Percentiles rank a stretch among this genome's conserved stretches.
phyloP scores from a whole-genome alignment of 2,113 vertebrate species.

The Sigmodon hispidus region DNA sequence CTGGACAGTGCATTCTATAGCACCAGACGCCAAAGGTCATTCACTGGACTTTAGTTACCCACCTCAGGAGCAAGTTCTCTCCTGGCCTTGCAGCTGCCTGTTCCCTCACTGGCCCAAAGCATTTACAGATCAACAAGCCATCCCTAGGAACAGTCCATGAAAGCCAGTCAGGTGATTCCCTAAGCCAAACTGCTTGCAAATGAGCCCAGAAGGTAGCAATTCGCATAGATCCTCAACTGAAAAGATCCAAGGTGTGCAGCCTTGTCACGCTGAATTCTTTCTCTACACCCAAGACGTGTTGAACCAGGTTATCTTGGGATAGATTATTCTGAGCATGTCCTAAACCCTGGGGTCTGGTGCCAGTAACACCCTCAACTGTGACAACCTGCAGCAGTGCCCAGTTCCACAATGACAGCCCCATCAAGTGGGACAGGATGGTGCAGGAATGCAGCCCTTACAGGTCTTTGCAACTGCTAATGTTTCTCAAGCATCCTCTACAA shows the following conservation, averaged over 20 bases:
- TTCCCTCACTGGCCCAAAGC: background rate
- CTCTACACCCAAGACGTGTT: background rate
- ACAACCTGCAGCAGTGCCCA: too few species aligned
- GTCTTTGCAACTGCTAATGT: background rate
- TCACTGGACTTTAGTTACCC: too few species aligned
- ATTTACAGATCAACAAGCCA: background rate
- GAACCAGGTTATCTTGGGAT: background rate
- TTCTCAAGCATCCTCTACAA: background rate
- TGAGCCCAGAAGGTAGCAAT: accelerated
- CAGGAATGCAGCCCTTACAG: accelerated
- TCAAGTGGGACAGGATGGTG: accelerated
- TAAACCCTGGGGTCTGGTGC: background rate
- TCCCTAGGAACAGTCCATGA: background rate
- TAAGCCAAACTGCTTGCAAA: background rate
- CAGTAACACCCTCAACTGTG: background rate
- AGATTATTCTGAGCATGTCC: background rate
- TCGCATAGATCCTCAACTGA: background rate
- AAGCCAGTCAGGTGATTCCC: background rate
- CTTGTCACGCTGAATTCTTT: background rate
- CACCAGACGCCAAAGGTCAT: accelerated
- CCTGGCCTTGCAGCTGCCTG: accelerated
- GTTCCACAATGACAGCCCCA: too few species aligned
- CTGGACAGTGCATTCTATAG: accelerated
- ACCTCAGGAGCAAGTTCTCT: background rate
- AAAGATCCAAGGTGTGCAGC: background rate